Percentiles rank a stretch among this genome's conserved stretches.
These are phyloP conservation scores for Caiman crocodilus DNA, from an alignment of 2,797 vertebrate genomes.

Conservation along the genomic window DNA sequence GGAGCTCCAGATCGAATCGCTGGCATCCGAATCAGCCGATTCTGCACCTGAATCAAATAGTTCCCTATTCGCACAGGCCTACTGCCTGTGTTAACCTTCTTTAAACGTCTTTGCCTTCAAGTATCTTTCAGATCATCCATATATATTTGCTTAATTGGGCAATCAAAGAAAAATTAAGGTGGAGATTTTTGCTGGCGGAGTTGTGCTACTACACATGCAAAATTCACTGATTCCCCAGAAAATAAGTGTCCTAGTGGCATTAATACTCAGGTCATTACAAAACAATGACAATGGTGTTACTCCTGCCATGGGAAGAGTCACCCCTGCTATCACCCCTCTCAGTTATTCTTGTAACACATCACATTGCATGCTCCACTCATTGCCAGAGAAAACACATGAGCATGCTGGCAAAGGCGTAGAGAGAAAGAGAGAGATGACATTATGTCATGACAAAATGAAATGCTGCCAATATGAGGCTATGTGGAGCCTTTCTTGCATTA, in stretches of 20 bases:
- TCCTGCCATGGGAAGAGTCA: rapidly evolving
- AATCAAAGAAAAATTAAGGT: rapidly evolving
- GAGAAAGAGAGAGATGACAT: neutral
- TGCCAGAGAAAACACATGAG: conserved; percentile 12
- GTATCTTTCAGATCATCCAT: rapidly evolving
- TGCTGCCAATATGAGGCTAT: neutral
- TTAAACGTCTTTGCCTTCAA: rapidly evolving
- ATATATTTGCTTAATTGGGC: neutral
- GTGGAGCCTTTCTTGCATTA: neutral
- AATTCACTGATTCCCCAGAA: neutral
- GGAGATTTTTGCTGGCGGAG: rapidly evolving
- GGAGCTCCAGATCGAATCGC: no score
- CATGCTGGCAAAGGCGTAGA: neutral
- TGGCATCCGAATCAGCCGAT: no score
- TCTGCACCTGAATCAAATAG: no score
- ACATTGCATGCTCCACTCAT: conserved; percentile 21
- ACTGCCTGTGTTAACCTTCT: neutral
- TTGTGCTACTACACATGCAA: neutral
- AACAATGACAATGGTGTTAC: neutral
- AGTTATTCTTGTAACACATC: neutral
- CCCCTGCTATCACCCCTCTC: neutral
- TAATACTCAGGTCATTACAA: rapidly evolving
- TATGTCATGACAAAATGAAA: neutral
- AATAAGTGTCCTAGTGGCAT: neutral
- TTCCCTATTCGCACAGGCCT: neutral